A percentile compares a stretch with the other conserved stretches of the same genome.
Conservation (phyloP, 2,888 invertebrate genomes). For the Pecten maximus region DNA sequence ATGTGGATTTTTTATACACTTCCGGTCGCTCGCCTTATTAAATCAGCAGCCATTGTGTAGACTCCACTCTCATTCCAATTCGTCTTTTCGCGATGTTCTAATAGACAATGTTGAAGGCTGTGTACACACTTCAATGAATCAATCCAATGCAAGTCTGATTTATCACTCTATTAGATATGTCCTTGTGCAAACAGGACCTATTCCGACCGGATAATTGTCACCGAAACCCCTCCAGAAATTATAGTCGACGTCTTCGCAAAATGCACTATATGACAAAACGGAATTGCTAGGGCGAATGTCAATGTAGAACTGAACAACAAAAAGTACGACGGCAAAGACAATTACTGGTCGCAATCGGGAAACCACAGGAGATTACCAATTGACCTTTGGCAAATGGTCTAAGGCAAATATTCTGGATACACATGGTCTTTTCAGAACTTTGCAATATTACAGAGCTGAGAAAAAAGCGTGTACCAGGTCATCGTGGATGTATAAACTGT, state of each 20-base stretch:
- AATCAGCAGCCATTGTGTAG: background rate
- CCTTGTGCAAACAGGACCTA: slow-evolving; percentile 10
- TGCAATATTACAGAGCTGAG: background rate
- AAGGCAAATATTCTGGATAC: too few species aligned
- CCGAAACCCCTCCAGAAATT: background rate
- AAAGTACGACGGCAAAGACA: background rate
- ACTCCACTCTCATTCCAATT: background rate
- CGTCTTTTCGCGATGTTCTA: background rate
- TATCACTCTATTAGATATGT: background rate
- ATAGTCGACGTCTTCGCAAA: background rate
- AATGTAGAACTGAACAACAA: background rate
- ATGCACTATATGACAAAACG: background rate
- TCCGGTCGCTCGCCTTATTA: background rate
- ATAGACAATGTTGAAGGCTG: background rate
- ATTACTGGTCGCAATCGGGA: background rate
- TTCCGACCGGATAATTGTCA: slow-evolving; percentile 20
- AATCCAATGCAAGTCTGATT: background rate
- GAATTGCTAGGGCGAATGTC: background rate
- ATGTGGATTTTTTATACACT: background rate
- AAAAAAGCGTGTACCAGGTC: background rate
- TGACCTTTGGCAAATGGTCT: background rate
- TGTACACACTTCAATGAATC: background rate
- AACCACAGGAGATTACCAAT: background rate
- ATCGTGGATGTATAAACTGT: too few species aligned
- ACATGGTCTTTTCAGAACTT: too few species aligned